phyloP scores from a whole-genome alignment of 2,797 vertebrate genomes.

The Notoglanidium macrostoma region DNA sequence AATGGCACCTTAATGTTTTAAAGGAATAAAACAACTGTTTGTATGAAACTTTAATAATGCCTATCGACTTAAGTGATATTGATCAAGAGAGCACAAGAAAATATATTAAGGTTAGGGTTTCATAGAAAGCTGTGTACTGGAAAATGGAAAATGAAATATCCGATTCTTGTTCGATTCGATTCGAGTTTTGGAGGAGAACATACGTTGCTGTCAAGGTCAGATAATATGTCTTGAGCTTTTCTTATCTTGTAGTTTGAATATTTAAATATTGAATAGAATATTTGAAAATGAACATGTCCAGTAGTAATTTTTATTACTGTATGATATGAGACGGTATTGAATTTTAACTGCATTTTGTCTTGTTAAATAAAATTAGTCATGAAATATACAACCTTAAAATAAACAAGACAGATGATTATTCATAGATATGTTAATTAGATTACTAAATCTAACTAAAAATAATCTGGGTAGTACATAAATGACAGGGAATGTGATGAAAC shows the following conservation, averaged over 20 bases:
- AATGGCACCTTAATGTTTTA: too few species aligned
- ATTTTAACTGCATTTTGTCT: not conserved
- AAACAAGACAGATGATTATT: not conserved
- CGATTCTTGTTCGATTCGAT: too few species aligned
- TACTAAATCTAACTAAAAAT: not conserved
- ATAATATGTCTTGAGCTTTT: not conserved
- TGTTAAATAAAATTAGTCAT: not conserved
- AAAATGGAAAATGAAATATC: not conserved
- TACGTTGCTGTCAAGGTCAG: not conserved
- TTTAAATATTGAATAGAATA: not conserved
- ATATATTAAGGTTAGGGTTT: not conserved
- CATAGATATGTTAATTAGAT: not conserved
- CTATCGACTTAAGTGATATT: not conserved
- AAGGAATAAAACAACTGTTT: too few species aligned
- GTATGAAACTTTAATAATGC: not conserved
- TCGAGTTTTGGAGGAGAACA: not conserved
- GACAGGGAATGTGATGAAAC: slow-evolving; percentile 61
- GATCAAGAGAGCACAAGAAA: not conserved
- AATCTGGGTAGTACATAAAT: not conserved
- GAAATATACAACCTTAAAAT: not conserved
- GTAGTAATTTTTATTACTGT: not conserved
- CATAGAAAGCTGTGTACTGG: not conserved
- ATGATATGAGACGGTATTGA: not conserved
- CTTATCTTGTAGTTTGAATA: not conserved
- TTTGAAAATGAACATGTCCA: not conserved